phyloP scores from a whole-genome alignment of 64 coral and sea anemone species.

The Trachythela sp. region DNA sequence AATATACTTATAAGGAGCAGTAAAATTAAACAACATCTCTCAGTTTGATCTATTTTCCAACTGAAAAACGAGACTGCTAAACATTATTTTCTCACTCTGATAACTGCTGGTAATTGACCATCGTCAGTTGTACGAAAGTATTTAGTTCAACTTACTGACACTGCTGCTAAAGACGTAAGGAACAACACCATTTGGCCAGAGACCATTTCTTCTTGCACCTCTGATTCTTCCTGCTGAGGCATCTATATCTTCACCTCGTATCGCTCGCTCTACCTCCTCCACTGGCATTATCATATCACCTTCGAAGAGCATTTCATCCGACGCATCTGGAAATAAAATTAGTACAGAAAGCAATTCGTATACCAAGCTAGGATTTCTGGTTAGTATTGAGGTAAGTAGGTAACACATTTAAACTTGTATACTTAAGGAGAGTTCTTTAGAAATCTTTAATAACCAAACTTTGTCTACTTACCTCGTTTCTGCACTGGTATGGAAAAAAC shows the following conservation, averaged over 20 bases:
- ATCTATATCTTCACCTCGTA: conserved; percentile 16
- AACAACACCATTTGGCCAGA: conserved; percentile 44
- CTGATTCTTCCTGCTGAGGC: background rate
- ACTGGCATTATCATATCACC: conserved; percentile 45
- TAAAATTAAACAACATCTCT: background rate
- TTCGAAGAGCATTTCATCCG: conserved; percentile 5
- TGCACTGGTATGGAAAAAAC: background rate
- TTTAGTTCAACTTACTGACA: conserved; percentile 34
- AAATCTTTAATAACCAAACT: too few relatives aligned
- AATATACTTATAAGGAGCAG: background rate
- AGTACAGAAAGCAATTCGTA: too few relatives aligned
- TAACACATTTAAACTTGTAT: too few relatives aligned
- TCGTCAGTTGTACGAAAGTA: too few relatives aligned
- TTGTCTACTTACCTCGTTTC: background rate
- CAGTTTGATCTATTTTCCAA: background rate
- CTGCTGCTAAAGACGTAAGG: conserved; percentile 42
- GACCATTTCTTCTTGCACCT: conserved; percentile 15
- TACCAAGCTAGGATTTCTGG: background rate
- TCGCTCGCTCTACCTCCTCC: conserved; percentile 21
- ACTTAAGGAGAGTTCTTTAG: too few relatives aligned
- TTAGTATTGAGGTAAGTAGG: too few relatives aligned
- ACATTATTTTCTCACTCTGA: too few relatives aligned
- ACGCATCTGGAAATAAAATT: background rate
- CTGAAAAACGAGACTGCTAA: too few relatives aligned
- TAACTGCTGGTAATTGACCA: too few relatives aligned